Conservation (phyloP, 2,113 vertebrate species). For the Corythaixoides concolor region DNA sequence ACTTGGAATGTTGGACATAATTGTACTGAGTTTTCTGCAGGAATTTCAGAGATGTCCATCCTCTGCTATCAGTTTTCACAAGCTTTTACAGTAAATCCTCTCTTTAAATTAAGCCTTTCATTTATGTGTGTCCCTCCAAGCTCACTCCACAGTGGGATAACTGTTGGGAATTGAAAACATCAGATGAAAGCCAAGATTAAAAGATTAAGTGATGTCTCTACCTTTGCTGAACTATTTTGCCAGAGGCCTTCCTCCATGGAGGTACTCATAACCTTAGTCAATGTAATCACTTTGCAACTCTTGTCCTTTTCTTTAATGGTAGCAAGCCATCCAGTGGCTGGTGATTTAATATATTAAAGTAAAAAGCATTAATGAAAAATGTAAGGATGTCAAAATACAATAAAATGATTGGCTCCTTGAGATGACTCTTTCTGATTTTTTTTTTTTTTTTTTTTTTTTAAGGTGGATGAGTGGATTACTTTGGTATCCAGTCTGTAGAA, state of each 20-base stretch:
- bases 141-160: background rate
- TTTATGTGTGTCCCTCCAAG: background rate
- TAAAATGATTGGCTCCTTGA: conserved; percentile 44
- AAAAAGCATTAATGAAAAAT: conserved; percentile 44
- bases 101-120: conserved; percentile 34
- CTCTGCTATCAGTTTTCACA: background rate
- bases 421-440: conserved; percentile 33
- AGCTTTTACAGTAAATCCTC: conserved; percentile 56
- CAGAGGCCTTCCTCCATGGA: conserved; percentile 48
- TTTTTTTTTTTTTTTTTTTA: background rate
- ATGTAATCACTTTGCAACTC: conserved; percentile 48
- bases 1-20: background rate
- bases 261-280: conserved; percentile 52
- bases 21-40: background rate
- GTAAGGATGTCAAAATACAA: conserved; percentile 35
- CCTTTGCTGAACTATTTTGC: conserved; percentile 25
- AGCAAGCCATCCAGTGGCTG: conserved; percentile 82
- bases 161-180: conserved; percentile 12
- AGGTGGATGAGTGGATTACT: conserved; percentile 52
- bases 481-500: conserved; percentile 75
- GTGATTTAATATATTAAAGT: conserved; percentile 72
- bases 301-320: conserved; percentile 46
- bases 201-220: conserved; percentile 23
- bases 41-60: conserved; percentile 6
- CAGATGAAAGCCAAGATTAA: conserved; percentile 36